Conservation (phyloP, 2,113 vertebrate species). For the Speoplatyrhinus poulsoni region DNA sequence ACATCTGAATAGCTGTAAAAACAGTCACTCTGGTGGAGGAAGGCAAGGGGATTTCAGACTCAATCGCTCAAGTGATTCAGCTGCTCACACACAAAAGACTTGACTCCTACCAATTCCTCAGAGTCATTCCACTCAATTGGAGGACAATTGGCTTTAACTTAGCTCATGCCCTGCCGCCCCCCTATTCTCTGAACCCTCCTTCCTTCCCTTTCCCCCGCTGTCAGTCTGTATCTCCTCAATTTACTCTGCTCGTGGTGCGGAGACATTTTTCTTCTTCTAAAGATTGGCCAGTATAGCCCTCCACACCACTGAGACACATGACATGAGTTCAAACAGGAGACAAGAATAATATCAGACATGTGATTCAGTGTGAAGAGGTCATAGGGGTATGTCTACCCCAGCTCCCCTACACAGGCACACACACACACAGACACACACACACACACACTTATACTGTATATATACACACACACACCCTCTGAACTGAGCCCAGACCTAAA, state of each 20-base stretch:
- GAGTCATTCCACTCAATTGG: conserved; percentile 70
- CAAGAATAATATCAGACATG: conserved; percentile 71
- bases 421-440: conserved; percentile 2
- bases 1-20: conserved; percentile 48
- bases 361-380: conserved; percentile 70
- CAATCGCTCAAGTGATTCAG: conserved; percentile 51
- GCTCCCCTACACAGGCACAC: not conserved
- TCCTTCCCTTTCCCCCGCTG: conserved; percentile 44
- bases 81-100: conserved; percentile 39
- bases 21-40: conserved; percentile 35
- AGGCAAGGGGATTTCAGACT: conserved; percentile 38
- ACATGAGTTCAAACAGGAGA: conserved; percentile 70
- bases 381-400: conserved; percentile 48
- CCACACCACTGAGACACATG: conserved; percentile 66
- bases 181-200: conserved; percentile 42
- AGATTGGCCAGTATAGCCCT: conserved; percentile 24
- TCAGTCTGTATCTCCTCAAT: conserved; percentile 64
- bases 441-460: not conserved
- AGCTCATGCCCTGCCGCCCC: conserved; percentile 33
- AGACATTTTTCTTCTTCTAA: conserved; percentile 26
- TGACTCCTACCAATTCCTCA: conserved; percentile 59
- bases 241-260: conserved; percentile 30
- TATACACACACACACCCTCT: conserved; percentile 13
- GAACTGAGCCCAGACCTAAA: conserved; percentile 38
- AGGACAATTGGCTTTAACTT: conserved; percentile 65